A percentile compares a stretch with the other conserved stretches of the same genome.
Evolutionary conservation across 2,113 vertebrate genomes (phyloP).

Genomic region (Centropus bengalensis): DNA sequence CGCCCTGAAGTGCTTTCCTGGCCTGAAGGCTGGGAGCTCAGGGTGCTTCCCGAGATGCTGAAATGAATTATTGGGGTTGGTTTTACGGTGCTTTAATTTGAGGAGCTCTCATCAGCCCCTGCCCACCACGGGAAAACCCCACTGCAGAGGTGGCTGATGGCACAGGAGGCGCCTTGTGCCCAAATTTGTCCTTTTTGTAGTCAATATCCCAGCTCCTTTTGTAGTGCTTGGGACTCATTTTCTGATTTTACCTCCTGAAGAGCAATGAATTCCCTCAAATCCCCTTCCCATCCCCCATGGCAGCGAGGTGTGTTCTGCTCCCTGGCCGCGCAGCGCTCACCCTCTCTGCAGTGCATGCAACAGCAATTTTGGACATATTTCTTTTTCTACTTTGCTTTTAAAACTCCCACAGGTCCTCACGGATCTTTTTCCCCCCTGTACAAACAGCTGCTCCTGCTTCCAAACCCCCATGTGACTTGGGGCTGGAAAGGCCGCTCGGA

Average conservation of each 20-base stretch:
- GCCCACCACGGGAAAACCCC: neutral
- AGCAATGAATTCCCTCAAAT: too few species aligned
- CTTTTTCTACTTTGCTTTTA: neutral
- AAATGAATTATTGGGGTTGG: neutral
- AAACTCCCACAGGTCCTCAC: neutral
- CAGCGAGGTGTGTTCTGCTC: too few species aligned
- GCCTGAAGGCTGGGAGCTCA: neutral
- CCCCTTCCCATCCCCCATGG: too few species aligned
- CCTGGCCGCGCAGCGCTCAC: too few species aligned
- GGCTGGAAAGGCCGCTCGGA: neutral
- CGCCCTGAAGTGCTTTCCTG: neutral
- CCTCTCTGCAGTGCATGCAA: too few species aligned
- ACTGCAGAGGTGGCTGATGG: too few species aligned
- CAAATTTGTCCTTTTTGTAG: too few species aligned
- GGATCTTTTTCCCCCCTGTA: neutral
- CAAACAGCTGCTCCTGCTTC: neutral
- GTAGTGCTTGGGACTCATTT: too few species aligned
- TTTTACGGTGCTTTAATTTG: neutral
- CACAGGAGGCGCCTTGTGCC: too few species aligned
- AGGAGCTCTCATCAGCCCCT: neutral
- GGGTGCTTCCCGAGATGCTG: neutral
- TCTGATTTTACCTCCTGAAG: too few species aligned
- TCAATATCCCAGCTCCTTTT: too few species aligned
- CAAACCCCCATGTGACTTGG: accelerated
- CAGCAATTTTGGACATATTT: neutral